These are phyloP conservation scores for Odontocolon sp. DNA, from an alignment of 2,888 invertebrate species.

Conservation along the genomic window DNA sequence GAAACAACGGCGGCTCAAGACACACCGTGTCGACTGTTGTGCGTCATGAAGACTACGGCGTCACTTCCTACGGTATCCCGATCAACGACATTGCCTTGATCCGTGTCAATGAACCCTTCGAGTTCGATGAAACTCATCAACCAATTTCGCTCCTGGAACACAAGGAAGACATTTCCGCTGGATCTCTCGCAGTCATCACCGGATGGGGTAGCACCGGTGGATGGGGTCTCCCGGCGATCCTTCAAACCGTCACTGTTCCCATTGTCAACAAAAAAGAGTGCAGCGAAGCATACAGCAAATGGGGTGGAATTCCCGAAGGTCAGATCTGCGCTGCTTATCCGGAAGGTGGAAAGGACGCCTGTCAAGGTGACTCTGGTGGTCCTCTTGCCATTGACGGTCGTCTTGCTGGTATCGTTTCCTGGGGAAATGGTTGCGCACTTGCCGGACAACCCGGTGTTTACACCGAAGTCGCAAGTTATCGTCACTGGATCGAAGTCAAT, in stretches of 20 bases:
- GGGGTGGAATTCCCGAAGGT: conserved; percentile 81
- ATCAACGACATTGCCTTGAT: conserved; percentile 83
- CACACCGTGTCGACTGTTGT: conserved; percentile 81
- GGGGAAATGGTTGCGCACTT: conserved; percentile 83
- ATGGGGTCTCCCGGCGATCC: conserved; percentile 60
- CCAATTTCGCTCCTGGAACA: conserved; percentile 80
- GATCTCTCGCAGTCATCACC: conserved; percentile 55
- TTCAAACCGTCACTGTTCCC: conserved; percentile 83
- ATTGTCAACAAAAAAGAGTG: conserved; percentile 82
- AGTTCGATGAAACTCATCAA: conserved; percentile 80
- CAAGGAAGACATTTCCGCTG: conserved; percentile 59
- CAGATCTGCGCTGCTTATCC: conserved; percentile 84
- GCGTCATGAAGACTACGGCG: conserved; percentile 82
- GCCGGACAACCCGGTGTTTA: conserved; percentile 79
- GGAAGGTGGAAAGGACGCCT: conserved; percentile 81
- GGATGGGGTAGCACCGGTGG: conserved; percentile 69
- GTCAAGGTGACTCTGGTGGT: conserved; percentile 82
- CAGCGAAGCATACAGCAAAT: conserved; percentile 78
- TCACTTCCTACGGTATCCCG: conserved; percentile 73
- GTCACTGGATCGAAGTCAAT: conserved; percentile 63
- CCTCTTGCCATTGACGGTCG: conserved; percentile 80
- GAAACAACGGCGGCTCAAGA: conserved; percentile 81
- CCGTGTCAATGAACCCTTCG: conserved; percentile 81
- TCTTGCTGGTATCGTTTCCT: conserved; percentile 81
- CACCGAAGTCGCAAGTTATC: conserved; percentile 82